phyloP scores from a whole-genome alignment of 2,113 vertebrate genomes.

The Amphilophus citrinellus region DNA sequence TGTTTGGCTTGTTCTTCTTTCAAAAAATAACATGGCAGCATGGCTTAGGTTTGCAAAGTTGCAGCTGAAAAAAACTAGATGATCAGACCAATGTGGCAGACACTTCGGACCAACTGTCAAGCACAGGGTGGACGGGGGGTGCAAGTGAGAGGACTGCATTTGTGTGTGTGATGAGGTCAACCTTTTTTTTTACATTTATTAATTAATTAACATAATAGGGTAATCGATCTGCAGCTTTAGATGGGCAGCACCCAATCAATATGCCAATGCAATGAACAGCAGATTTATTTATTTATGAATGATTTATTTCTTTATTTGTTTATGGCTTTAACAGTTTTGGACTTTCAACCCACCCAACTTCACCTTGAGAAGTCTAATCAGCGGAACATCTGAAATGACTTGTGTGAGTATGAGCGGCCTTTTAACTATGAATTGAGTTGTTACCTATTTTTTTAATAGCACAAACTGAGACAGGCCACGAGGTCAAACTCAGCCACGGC shows the following conservation, averaged over 20 bases:
- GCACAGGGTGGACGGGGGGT: no score
- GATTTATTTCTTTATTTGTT: not conserved
- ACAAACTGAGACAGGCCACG: not conserved
- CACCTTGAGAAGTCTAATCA: not conserved
- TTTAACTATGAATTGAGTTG: not conserved
- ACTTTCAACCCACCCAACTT: not conserved
- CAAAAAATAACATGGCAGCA: no score
- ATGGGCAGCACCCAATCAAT: not conserved
- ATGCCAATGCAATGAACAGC: not conserved
- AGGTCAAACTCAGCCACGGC: not conserved
- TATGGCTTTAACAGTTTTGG: not conserved
- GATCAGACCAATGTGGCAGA: no score
- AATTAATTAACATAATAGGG: not conserved
- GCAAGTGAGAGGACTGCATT: not conserved
- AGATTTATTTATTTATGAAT: not conserved
- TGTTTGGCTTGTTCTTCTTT: not conserved
- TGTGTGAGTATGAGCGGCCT: not conserved
- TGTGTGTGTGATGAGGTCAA: not conserved
- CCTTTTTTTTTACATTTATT: not conserved
- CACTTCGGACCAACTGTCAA: no score
- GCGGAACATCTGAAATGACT: not conserved
- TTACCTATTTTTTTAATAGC: not conserved
- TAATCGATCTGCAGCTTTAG: not conserved
- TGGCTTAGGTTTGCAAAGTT: no score
- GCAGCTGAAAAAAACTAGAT: no score